Conservation (phyloP, 2,888 invertebrate species). For the Drosophila mulleri region DNA sequence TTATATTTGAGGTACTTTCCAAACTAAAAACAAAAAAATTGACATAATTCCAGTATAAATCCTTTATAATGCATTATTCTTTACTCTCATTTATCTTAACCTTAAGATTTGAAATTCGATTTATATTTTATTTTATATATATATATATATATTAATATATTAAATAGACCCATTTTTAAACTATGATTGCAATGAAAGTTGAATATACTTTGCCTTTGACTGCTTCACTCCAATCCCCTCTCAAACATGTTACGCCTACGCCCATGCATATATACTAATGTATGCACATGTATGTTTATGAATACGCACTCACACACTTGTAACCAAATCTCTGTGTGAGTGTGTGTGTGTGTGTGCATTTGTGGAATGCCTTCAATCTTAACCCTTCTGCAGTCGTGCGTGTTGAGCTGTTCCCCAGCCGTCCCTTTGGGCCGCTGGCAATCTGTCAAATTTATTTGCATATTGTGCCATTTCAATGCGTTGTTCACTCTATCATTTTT, state of each 20-base stretch:
- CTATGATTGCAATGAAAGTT: background rate
- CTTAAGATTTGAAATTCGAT: too few relatives aligned
- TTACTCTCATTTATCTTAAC: too few relatives aligned
- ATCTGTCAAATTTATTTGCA: constrained; percentile 64
- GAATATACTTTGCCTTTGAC: background rate
- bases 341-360: constrained; percentile 35
- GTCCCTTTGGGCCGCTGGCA: constrained; percentile 6
- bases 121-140: too few relatives aligned
- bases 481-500: constrained; percentile 38
- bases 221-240: background rate
- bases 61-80: too few relatives aligned
- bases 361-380: constrained; percentile 66
- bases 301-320: constrained; percentile 38
- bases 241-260: constrained; percentile 2
- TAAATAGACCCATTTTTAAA: too few relatives aligned
- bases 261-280: background rate
- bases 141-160: too few relatives aligned
- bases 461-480: constrained; percentile 64
- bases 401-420: constrained; percentile 28
- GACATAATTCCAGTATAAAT: too few relatives aligned
- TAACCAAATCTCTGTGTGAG: constrained; percentile 50
- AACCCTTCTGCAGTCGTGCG: constrained; percentile 71
- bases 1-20: too few relatives aligned
- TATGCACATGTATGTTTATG: constrained; percentile 15
- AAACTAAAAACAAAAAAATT: too few relatives aligned